phyloP scores from a whole-genome alignment of 2,888 invertebrate species.

The Copidosoma aretas region DNA sequence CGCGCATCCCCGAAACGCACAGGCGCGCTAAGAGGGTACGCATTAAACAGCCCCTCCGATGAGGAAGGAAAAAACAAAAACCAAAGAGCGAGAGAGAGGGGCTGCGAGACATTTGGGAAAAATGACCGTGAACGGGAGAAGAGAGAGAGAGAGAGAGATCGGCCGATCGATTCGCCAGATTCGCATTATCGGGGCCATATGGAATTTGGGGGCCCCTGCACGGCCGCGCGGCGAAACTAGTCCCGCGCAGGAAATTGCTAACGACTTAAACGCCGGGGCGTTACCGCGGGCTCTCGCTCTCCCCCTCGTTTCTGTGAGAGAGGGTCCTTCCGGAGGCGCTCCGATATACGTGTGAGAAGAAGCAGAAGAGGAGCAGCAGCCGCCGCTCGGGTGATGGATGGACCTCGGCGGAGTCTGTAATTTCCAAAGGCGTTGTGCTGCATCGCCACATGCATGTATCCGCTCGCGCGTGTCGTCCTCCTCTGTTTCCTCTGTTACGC shows the following conservation, averaged over 20 bases:
- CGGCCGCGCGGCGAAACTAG: conserved; percentile 53
- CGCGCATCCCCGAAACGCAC: not conserved
- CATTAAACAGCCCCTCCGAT: not conserved
- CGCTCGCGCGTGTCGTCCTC: conserved; percentile 47
- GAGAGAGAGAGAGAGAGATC: conserved; percentile 37
- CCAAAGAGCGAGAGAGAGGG: not conserved
- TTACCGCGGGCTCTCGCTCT: conserved; percentile 35
- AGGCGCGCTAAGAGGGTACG: not conserved
- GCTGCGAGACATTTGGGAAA: conserved; percentile 30
- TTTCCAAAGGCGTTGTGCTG: conserved; percentile 58
- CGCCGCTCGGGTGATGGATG: conserved; percentile 60
- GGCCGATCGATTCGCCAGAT: conserved; percentile 41
- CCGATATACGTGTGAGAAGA: too few relatives aligned
- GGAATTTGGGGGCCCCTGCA: conserved; percentile 58
- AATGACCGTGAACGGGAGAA: conserved; percentile 41
- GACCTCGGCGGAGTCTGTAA: conserved; percentile 57
- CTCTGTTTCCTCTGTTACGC: not conserved
- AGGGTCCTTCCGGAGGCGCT: conserved; percentile 12
- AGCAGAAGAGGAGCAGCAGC: conserved; percentile 32
- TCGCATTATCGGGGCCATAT: conserved; percentile 57
- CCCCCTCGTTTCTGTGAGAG: conserved; percentile 29
- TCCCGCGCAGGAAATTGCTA: conserved; percentile 62
- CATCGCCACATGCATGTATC: conserved; percentile 47
- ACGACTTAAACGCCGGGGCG: conserved; percentile 62
- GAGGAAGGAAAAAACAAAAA: not conserved